Conservation (phyloP, 2,797 vertebrate species). For the Synaphobranchus kaupii region DNA sequence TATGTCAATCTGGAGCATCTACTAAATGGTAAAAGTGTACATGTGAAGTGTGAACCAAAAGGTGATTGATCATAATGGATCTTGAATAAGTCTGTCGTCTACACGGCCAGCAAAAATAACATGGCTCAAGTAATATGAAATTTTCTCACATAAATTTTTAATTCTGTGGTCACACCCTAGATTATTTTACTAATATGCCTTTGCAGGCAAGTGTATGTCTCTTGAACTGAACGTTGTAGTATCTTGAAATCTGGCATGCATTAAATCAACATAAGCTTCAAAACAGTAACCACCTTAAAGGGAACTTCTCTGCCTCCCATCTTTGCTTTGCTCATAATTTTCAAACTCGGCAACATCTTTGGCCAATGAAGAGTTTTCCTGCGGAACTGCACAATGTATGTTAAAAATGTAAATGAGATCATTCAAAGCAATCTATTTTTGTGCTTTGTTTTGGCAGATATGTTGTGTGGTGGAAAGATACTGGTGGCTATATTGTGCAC, state of each 20-base stretch:
- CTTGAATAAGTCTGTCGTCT: not conserved
- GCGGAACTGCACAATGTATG: not conserved
- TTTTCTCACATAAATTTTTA: not conserved
- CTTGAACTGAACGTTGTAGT: too few relatives aligned
- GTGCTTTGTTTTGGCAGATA: not conserved
- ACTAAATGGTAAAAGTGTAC: too few relatives aligned
- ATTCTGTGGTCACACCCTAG: too few relatives aligned
- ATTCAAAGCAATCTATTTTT: not conserved
- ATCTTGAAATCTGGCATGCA: too few relatives aligned
- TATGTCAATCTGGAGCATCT: too few relatives aligned
- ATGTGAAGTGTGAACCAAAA: too few relatives aligned
- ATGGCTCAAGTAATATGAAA: not conserved
- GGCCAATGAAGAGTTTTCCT: not conserved
- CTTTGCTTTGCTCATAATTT: not conserved
- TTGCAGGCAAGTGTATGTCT: too few relatives aligned
- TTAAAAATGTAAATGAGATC: not conserved
- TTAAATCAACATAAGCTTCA: too few relatives aligned
- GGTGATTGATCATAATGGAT: not conserved
- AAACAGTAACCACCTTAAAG: too few relatives aligned
- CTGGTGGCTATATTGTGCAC: not conserved
- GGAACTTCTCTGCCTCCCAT: too few relatives aligned
- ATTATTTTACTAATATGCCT: too few relatives aligned
- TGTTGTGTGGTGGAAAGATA: not conserved
- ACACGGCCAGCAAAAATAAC: not conserved
- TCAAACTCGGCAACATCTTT: not conserved